A percentile compares a stretch with the other conserved stretches of the same genome.
phyloP scores from a whole-genome alignment of 2,113 vertebrate genomes.

The Chionodraco myersi region DNA sequence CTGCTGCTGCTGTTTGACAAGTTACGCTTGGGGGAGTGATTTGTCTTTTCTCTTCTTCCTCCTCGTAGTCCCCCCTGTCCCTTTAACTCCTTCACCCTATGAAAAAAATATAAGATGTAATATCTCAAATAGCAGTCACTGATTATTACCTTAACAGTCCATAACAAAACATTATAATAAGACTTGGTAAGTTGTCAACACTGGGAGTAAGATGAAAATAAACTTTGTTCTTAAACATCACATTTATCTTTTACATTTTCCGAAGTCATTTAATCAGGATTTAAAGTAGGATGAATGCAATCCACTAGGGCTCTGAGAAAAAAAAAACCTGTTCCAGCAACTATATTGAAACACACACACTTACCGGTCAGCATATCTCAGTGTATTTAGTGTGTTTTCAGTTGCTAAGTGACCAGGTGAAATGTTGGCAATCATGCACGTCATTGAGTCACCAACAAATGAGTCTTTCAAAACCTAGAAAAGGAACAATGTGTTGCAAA shows the following conservation, averaged over 20 bases:
- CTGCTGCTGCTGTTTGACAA: conserved; percentile 67
- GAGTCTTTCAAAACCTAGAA: conserved; percentile 92
- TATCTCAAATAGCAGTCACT: neutral
- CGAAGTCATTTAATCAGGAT: neutral
- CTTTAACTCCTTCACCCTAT: conserved; percentile 92
- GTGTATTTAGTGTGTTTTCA: conserved; percentile 93
- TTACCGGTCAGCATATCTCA: conserved; percentile 94
- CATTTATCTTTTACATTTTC: neutral
- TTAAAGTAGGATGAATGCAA: neutral
- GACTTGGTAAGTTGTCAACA: neutral
- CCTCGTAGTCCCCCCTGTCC: conserved; percentile 78
- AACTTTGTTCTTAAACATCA: neutral
- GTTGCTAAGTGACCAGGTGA: conserved; percentile 90
- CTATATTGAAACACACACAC: conserved; percentile 37
- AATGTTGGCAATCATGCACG: conserved; percentile 95
- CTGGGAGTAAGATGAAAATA: neutral
- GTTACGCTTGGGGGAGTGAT: conserved; percentile 80
- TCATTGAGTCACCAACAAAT: conserved; percentile 94
- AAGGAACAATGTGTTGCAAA: conserved; percentile 19
- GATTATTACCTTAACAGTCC: neutral
- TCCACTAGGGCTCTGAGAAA: neutral
- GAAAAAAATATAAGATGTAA: conserved; percentile 46
- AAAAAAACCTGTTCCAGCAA: neutral
- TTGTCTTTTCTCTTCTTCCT: conserved; percentile 62
- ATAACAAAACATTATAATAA: neutral